Conservation (phyloP, 2,797 vertebrate genomes). For the Harpagifer antarcticus region DNA sequence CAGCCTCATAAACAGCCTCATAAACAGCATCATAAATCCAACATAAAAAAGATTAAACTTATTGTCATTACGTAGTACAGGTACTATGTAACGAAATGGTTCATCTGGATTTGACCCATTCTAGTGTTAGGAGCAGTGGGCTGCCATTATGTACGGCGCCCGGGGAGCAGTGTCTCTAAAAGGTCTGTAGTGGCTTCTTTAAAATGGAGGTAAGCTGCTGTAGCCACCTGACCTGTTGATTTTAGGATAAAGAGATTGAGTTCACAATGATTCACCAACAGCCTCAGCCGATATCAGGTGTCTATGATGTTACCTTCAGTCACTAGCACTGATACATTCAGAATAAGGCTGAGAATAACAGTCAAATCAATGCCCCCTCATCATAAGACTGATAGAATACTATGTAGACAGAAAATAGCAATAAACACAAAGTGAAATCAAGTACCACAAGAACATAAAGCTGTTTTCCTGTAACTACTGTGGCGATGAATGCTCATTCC, state of each 20-base stretch:
- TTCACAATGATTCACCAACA: constrained; percentile 19
- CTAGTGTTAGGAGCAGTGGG: too few relatives aligned
- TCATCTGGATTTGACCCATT: too few relatives aligned
- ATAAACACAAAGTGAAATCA: constrained; percentile 13
- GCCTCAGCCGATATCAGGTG: constrained; percentile 42
- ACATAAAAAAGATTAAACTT: not conserved
- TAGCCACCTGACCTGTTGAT: constrained; percentile 45
- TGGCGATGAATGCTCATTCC: constrained; percentile 13
- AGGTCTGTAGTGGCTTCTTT: not conserved
- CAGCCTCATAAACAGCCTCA: not conserved
- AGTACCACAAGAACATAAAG: constrained; percentile 1
- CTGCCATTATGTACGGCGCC: too few relatives aligned
- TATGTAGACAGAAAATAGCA: not conserved
- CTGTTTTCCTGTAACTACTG: constrained; percentile 11
- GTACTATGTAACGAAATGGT: too few relatives aligned
- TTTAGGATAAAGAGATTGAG: constrained; percentile 16
- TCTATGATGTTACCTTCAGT: constrained; percentile 10
- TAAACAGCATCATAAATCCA: constrained; percentile 8
- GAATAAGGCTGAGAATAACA: not conserved
- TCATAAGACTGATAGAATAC: not conserved
- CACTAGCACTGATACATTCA: not conserved
- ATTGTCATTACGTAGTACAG: too few relatives aligned
- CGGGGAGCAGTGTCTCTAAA: not conserved
- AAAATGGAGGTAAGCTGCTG: constrained; percentile 15
- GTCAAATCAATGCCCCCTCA: not conserved